Percentiles rank a stretch among this genome's conserved stretches.
phyloP scores from a whole-genome alignment of 2,888 invertebrate species.

The Cetonia aurata region DNA sequence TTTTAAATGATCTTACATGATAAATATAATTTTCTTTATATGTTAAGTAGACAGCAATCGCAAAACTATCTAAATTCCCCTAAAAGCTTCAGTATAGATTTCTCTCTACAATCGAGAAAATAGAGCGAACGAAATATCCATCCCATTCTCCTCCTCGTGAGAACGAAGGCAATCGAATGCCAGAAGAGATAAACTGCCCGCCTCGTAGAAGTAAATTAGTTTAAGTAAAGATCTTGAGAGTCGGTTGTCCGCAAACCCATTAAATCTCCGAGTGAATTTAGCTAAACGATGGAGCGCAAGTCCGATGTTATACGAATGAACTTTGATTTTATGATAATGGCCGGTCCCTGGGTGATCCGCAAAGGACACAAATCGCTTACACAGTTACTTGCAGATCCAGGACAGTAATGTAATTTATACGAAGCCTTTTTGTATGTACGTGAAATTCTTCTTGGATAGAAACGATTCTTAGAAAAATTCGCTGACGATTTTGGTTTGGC shows the following conservation, averaged over 20 bases:
- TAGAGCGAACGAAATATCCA: not conserved
- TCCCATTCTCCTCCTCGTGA: too few relatives aligned
- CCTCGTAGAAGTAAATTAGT: slow-evolving; percentile 34
- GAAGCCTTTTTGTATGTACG: slow-evolving; percentile 21
- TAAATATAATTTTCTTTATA: too few relatives aligned
- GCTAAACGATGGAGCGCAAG: slow-evolving; percentile 41
- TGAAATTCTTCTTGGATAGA: slow-evolving; percentile 18
- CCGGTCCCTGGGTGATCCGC: slow-evolving; percentile 56
- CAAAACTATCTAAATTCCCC: not conserved
- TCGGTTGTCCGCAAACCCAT: slow-evolving; percentile 37
- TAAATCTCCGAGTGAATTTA: slow-evolving; percentile 42
- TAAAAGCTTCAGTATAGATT: not conserved
- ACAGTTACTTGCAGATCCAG: slow-evolving; percentile 55
- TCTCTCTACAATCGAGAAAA: not conserved
- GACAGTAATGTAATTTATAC: slow-evolving; percentile 47
- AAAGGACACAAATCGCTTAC: slow-evolving; percentile 58
- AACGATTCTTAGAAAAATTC: slow-evolving; percentile 24
- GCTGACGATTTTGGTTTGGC: too few relatives aligned
- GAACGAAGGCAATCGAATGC: not conserved
- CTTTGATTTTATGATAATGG: slow-evolving; percentile 61
- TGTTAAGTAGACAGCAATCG: too few relatives aligned
- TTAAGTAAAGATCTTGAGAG: slow-evolving; percentile 32
- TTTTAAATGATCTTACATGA: too few relatives aligned
- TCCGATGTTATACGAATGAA: slow-evolving; percentile 40
- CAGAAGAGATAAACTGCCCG: not conserved